Percentiles rank a stretch among this genome's conserved stretches.
These are phyloP conservation scores for Muscicapa adusta DNA, from an alignment of 2,113 vertebrate genomes.

Conservation along the genomic window DNA sequence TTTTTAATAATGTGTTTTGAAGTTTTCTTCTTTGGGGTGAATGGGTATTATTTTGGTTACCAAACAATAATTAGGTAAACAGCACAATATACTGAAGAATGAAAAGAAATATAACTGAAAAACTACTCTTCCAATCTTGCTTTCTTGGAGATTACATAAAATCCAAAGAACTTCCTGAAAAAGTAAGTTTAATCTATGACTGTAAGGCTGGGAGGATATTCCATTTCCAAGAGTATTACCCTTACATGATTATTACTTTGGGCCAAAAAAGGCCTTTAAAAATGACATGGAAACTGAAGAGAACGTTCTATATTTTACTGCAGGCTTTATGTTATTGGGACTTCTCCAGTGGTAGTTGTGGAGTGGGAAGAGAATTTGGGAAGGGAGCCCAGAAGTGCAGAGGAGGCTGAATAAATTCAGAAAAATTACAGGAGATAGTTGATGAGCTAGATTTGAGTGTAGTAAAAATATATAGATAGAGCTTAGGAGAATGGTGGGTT, in stretches of 20 bases:
- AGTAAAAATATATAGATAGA: conserved; percentile 16
- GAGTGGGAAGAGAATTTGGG: conserved; percentile 23
- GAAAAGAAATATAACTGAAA: not conserved
- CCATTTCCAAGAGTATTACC: not conserved
- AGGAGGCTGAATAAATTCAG: conserved; percentile 20
- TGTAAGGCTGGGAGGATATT: not conserved
- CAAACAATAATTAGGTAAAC: not conserved
- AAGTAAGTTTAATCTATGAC: not conserved
- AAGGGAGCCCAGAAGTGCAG: conserved; percentile 32
- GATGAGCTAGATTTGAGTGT: not conserved
- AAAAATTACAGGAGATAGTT: conserved; percentile 11
- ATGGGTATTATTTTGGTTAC: not conserved
- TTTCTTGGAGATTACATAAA: not conserved
- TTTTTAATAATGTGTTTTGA: not conserved
- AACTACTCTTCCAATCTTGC: not conserved
- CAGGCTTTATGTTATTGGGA: conserved; percentile 16
- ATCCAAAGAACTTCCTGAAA: not conserved
- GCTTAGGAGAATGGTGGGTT: not conserved
- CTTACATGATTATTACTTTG: not conserved
- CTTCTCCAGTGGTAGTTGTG: not conserved
- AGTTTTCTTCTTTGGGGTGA: not conserved
- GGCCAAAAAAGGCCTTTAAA: not conserved
- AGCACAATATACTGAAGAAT: not conserved
- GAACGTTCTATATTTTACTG: conserved; percentile 18
- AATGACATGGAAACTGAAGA: not conserved